phyloP scores from a whole-genome alignment of 1,140 invertebrate genomes.

The Leucophenga varia region DNA sequence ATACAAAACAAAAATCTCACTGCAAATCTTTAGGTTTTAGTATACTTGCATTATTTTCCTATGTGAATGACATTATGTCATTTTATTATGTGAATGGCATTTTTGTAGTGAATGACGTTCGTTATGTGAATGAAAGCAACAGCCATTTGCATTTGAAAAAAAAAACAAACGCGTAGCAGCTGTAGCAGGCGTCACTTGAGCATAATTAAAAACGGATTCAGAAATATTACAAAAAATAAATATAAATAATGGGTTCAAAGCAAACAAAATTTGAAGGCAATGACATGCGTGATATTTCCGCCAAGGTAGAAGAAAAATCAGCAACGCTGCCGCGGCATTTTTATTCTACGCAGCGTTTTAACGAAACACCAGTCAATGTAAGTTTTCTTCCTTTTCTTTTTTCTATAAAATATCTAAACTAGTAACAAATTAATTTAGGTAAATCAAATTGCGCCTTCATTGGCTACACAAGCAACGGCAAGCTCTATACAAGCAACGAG shows the following conservation, averaged over 20 bases:
- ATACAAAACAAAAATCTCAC: no score
- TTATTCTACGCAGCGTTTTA: background rate
- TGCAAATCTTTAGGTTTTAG: no score
- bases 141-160: slow-evolving; percentile 15
- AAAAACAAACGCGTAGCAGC: slow-evolving; percentile 29
- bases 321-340: background rate
- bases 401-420: background rate
- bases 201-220: slow-evolving; percentile 9
- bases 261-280: slow-evolving; percentile 42
- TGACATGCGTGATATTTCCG: slow-evolving; percentile 42
- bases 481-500: background rate
- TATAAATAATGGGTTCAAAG: slow-evolving; percentile 38
- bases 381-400: slow-evolving; percentile 8
- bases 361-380: slow-evolving; percentile 38
- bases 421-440: background rate
- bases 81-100: no score
- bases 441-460: slow-evolving; percentile 11
- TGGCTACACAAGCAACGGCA: slow-evolving; percentile 8
- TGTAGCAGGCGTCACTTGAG: slow-evolving; percentile 25
- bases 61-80: no score
- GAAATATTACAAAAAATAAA: background rate
- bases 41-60: no score
- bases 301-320: slow-evolving; percentile 4
- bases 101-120: no score
- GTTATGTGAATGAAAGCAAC: no score